Percentiles rank a stretch among this genome's conserved stretches.
These are phyloP conservation scores for Etheostoma cragini DNA, from an alignment of 2,113 vertebrate genomes.

Conservation along the genomic window DNA sequence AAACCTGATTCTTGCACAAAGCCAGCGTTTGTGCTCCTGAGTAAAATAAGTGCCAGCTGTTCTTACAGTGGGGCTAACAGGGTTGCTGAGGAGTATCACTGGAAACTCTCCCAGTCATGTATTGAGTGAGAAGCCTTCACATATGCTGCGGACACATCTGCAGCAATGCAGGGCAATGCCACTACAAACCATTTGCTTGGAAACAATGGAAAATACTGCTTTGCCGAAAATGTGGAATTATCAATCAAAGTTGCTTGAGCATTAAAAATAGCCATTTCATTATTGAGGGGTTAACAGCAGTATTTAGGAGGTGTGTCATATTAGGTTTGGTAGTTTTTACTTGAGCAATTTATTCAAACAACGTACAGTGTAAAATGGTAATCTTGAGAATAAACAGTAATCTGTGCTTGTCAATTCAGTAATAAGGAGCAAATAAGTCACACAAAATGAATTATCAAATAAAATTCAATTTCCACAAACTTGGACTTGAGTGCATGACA, in stretches of 20 bases:
- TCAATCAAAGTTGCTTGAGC: background rate
- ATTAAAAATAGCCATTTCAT: background rate
- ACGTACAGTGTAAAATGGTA: background rate
- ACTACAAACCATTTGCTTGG: too few relatives aligned
- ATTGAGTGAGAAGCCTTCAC: background rate
- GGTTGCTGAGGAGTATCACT: background rate
- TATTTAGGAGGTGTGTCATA: background rate
- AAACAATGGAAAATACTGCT: background rate
- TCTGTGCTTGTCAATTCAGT: background rate
- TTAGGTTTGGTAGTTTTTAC: background rate
- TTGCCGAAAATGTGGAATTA: background rate
- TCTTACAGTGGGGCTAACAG: background rate
- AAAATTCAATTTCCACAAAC: background rate
- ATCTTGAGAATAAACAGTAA: background rate
- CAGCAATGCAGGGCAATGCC: conserved; percentile 3
- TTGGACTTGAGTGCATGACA: background rate
- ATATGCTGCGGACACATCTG: conserved; percentile 22
- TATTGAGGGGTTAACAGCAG: background rate
- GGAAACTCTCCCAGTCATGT: conserved; percentile 12
- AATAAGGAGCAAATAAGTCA: background rate
- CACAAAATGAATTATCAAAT: conserved; percentile 12
- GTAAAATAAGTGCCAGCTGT: background rate
- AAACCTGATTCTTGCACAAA: background rate
- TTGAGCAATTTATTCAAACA: too few relatives aligned
- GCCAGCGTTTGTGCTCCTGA: background rate